Percentiles rank a stretch among this genome's conserved stretches.
Conservation (phyloP, 1,140 invertebrate species). For the Drosophila malerkotliana region DNA sequence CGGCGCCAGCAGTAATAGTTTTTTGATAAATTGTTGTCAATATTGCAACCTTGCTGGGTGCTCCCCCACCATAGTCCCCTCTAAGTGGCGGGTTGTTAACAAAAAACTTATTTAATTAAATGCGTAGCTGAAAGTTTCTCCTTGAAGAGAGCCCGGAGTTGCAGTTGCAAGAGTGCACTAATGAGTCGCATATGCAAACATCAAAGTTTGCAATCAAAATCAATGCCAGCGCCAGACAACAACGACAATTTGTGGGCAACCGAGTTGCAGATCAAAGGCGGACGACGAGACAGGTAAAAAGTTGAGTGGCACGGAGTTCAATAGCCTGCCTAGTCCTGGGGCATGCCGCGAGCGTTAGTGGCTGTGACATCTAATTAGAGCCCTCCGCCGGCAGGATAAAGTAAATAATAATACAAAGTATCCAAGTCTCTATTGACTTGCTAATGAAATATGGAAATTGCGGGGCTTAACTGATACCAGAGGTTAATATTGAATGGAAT, state of each 20-base stretch:
- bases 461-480: background rate
- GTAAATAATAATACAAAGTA: slow-evolving; percentile 26
- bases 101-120: slow-evolving; percentile 76
- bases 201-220: slow-evolving; percentile 63
- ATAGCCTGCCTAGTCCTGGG: slow-evolving; percentile 24
- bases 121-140: slow-evolving; percentile 35
- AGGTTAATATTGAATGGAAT: slow-evolving; percentile 1
- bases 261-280: slow-evolving; percentile 27
- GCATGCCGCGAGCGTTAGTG: slow-evolving; percentile 2
- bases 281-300: slow-evolving; percentile 15
- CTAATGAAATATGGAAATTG: slow-evolving; percentile 13
- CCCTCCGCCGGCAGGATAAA: background rate
- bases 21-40: slow-evolving; percentile 57
- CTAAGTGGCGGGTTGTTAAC: slow-evolving; percentile 20
- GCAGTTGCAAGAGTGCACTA: slow-evolving; percentile 55
- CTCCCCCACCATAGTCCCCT: too few relatives aligned
- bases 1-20: slow-evolving; percentile 49
- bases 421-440: slow-evolving; percentile 9
- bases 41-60: slow-evolving; percentile 20
- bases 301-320: slow-evolving; percentile 52
- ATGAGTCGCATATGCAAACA: slow-evolving; percentile 61
- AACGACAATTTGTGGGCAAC: slow-evolving; percentile 37
- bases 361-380: slow-evolving; percentile 62
- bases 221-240: slow-evolving; percentile 61
- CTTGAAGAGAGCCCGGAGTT: slow-evolving; percentile 6